Conservation (phyloP, 2,113 vertebrate species). For the Gorsachius goisagi region DNA sequence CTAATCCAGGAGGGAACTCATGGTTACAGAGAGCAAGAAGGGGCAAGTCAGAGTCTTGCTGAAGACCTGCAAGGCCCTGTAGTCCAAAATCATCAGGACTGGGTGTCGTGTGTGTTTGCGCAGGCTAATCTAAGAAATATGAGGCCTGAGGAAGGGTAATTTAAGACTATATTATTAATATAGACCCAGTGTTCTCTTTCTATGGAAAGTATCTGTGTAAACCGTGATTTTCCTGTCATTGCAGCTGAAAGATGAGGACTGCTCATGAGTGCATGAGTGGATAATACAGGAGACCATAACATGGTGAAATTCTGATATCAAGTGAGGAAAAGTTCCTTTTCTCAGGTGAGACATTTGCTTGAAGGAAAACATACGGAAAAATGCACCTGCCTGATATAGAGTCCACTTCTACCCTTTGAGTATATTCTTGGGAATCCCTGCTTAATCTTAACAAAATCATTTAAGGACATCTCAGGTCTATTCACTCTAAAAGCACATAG, state of each 20-base stretch:
- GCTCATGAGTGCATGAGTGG: neutral
- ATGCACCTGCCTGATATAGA: neutral
- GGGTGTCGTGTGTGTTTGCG: neutral
- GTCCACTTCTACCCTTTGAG: neutral
- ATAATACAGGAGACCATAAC: neutral
- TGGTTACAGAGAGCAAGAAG: neutral
- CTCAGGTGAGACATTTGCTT: accelerated
- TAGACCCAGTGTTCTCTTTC: neutral
- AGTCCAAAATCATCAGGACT: neutral
- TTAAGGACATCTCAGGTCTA: neutral
- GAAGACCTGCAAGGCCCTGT: neutral
- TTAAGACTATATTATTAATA: neutral
- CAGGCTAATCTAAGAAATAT: neutral
- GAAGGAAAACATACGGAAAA: neutral
- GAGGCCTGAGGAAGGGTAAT: neutral
- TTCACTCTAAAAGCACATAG: neutral
- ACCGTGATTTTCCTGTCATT: neutral
- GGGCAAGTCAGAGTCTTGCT: neutral
- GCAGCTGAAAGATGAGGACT: neutral
- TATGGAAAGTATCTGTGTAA: neutral
- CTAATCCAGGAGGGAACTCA: neutral
- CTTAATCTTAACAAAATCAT: neutral
- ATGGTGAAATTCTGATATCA: neutral
- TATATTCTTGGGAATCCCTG: neutral
- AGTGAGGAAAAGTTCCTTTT: neutral